Evolutionary conservation across 1,140 invertebrate species (phyloP).

Genomic region (Drosophila triauraria): DNA sequence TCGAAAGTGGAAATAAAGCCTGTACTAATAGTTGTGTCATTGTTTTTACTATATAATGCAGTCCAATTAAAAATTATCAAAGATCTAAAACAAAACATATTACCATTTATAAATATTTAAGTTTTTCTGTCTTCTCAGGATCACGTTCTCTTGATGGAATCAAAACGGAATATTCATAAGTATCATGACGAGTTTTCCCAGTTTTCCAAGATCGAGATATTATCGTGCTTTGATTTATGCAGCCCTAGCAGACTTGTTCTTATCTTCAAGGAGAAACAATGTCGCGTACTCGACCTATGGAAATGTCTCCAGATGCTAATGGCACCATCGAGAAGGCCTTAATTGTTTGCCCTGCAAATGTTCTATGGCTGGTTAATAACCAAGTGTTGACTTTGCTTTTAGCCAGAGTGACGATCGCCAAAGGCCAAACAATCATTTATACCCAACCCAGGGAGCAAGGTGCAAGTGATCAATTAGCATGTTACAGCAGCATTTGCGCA

Average conservation of each 20-base stretch:
- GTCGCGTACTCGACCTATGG: neutral
- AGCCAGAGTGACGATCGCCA: constrained; percentile 5
- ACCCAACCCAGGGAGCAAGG: constrained; percentile 24
- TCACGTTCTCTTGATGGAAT: neutral
- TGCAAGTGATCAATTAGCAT: constrained; percentile 40
- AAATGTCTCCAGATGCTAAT: constrained; percentile 8
- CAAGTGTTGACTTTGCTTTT: constrained; percentile 24
- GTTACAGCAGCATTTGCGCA: constrained; percentile 9
- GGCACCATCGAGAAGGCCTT: neutral
- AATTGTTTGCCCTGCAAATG: constrained; percentile 29
- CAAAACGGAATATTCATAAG: constrained; percentile 5
- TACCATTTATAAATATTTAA: constrained; percentile 6
- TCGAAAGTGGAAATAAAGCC: neutral
- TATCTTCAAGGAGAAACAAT: constrained; percentile 5
- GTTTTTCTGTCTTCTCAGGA: neutral
- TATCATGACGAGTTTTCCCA: constrained; percentile 6
- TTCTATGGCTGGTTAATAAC: constrained; percentile 11
- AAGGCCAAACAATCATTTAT: constrained; percentile 5
- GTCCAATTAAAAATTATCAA: neutral
- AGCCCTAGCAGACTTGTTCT: neutral
- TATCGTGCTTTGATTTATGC: neutral
- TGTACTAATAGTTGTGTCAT: neutral
- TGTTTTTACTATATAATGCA: neutral
- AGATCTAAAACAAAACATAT: neutral
- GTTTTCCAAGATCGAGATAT: constrained; percentile 1